Evolutionary conservation across 2,888 invertebrate species (phyloP).

Genomic region (Drosophila neotestacea): DNA sequence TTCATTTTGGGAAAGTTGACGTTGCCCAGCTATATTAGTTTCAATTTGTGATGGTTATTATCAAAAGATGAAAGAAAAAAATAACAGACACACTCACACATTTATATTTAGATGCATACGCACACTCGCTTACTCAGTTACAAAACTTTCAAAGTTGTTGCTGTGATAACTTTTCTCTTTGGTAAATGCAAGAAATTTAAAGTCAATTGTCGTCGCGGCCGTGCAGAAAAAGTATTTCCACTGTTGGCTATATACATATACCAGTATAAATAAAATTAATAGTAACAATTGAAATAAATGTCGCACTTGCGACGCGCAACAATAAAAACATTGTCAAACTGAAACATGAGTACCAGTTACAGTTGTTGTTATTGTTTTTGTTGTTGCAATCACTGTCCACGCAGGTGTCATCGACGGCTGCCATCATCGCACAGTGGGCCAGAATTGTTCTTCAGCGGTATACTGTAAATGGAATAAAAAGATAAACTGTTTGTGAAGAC

Average conservation of each 20-base stretch:
- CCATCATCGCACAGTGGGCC: constrained; percentile 36
- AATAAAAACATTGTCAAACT: constrained; percentile 58
- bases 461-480: not conserved
- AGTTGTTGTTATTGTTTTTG: constrained; percentile 19
- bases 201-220: constrained; percentile 73
- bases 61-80: constrained; percentile 63
- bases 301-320: constrained; percentile 34
- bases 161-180: constrained; percentile 64
- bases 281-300: constrained; percentile 73
- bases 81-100: constrained; percentile 15
- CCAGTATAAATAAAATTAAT: constrained; percentile 65
- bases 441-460: constrained; percentile 1
- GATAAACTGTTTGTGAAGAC: not conserved
- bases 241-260: constrained; percentile 5
- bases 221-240: constrained; percentile 65
- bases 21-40: constrained; percentile 59
- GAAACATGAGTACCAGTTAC: constrained; percentile 51
- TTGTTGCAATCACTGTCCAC: constrained; percentile 25
- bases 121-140: constrained; percentile 40
- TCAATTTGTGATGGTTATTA: constrained; percentile 75
- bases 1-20: constrained; percentile 75
- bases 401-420: constrained; percentile 37
- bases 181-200: constrained; percentile 66
- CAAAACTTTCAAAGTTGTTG: constrained; percentile 70
- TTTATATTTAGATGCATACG: constrained; percentile 8